Percentiles rank a stretch among this genome's conserved stretches.
These are phyloP conservation scores for Larimichthys crocea DNA, from an alignment of 2,113 vertebrate genomes.

Conservation along the genomic window DNA sequence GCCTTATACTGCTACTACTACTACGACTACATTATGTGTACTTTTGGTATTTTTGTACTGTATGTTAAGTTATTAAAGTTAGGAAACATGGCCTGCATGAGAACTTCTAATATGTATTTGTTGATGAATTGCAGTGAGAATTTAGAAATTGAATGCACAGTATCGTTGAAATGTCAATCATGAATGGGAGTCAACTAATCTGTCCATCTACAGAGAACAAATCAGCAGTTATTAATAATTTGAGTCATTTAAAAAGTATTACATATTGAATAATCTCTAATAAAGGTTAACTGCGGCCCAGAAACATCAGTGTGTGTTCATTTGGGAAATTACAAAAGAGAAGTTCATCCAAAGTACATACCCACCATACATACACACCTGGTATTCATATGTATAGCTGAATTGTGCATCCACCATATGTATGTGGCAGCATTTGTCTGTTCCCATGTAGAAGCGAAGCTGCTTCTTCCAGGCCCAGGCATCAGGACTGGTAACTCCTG, in stretches of 20 bases:
- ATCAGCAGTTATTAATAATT: neutral
- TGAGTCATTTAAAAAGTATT: neutral
- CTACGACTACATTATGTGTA: neutral
- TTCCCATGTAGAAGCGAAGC: slow-evolving; percentile 93
- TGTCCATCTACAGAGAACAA: neutral
- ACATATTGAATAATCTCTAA: no score
- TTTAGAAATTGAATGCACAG: neutral
- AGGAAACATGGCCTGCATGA: no score
- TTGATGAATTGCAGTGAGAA: neutral
- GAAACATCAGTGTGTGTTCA: no score
- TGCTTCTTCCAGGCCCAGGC: slow-evolving; percentile 97
- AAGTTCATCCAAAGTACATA: neutral
- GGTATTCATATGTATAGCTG: slow-evolving; percentile 96
- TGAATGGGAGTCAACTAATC: neutral
- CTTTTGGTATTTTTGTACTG: neutral
- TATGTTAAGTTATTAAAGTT: no score
- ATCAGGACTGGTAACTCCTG: slow-evolving; percentile 83
- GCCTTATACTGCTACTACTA: neutral
- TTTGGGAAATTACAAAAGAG: neutral
- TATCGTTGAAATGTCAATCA: neutral
- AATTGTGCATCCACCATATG: slow-evolving; percentile 97
- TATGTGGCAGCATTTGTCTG: slow-evolving; percentile 87
- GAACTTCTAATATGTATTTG: neutral
- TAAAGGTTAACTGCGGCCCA: no score
- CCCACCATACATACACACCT: slow-evolving; percentile 82